These are phyloP conservation scores for Cynopterus sphinx DNA, from an alignment of 2,797 vertebrate genomes.

Conservation along the genomic window DNA sequence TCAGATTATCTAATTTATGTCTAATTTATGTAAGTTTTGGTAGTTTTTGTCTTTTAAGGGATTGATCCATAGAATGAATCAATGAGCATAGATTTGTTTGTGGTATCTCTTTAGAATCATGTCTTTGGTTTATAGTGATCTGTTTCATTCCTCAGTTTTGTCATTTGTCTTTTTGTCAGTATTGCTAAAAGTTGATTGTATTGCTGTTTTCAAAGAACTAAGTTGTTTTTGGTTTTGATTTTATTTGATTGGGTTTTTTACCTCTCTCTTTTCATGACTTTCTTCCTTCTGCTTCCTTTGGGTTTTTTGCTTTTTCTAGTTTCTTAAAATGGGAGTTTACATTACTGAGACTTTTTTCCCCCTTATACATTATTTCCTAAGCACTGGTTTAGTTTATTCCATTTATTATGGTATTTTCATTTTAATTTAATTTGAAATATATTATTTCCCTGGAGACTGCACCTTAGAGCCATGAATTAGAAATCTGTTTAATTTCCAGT, in stretches of 20 bases:
- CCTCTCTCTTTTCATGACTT: not conserved
- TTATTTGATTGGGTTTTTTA: not conserved
- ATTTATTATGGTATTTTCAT: not conserved
- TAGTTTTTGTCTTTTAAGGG: not conserved
- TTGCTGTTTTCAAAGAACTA: not conserved
- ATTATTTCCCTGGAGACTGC: constrained; percentile 12
- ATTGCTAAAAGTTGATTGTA: too few relatives aligned
- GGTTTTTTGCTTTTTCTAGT: not conserved
- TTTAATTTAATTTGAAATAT: not conserved
- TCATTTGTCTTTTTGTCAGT: too few relatives aligned
- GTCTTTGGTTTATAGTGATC: too few relatives aligned
- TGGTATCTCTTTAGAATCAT: not conserved
- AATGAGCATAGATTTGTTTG: not conserved
- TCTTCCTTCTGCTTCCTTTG: not conserved
- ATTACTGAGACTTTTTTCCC: not conserved
- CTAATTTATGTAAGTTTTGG: not conserved
- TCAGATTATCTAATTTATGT: not conserved
- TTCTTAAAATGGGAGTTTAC: not conserved
- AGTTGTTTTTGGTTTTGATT: not conserved
- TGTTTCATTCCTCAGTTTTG: too few relatives aligned
- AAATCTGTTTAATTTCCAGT: constrained; percentile 1
- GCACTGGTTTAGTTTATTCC: not conserved
- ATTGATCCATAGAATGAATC: not conserved
- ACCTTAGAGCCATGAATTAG: not conserved
- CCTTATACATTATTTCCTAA: not conserved